Evolutionary conservation across 2,797 vertebrate species (phyloP), one percentile per base, ranked within the genome.

Genomic region (Molossus alvarezi): DNA sequence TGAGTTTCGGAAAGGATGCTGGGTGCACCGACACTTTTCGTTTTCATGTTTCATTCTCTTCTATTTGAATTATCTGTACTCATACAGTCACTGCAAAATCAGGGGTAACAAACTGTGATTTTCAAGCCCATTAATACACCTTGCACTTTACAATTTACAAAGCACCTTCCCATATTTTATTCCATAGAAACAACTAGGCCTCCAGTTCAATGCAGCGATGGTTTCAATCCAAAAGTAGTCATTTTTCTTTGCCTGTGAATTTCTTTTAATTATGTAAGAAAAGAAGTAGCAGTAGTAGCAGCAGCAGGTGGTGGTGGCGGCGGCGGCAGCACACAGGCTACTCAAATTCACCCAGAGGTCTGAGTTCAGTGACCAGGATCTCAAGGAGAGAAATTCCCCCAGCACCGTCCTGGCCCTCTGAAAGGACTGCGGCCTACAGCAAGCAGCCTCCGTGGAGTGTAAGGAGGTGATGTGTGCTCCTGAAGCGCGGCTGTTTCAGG

Each of bases 241-340:
- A 55, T 86, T 71, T 69, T 48, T 79, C 72, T 41, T 55, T 90
- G 65, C 37, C 45, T 94, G 14, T 3, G 37, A 87, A 90, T 64
- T 96, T 67, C 57, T 88, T 88, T 62, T 91, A 60, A 76, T 90
- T 88, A 72, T 41, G 88, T 79, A 11, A 60, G 55, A 58, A 33
- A n/a, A 55, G 17, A 20, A 55, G 17, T 6, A 45, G 41, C 6
- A 45, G 41, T 45, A 45, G 41, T 45, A 45, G 41, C 41, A 45
- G 41, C 6, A 45, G 41, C 41, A 45, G 41, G 41, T 45, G 6
- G 41, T 45, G 6, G 41, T 45, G 6, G 41, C 41, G 4, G 41
- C 6, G 6, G 18, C n/a, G 37, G 33, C 27, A 51, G 27, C 23
- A 65, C 18, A 55, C 29, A 25, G 25, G 18, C 8, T 67, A 29